Percentiles rank a stretch among this genome's conserved stretches.
These are phyloP conservation scores for Kuschelorhynchus macadamiae DNA, from an alignment of 2,888 invertebrate genomes.

Conservation along the genomic window DNA sequence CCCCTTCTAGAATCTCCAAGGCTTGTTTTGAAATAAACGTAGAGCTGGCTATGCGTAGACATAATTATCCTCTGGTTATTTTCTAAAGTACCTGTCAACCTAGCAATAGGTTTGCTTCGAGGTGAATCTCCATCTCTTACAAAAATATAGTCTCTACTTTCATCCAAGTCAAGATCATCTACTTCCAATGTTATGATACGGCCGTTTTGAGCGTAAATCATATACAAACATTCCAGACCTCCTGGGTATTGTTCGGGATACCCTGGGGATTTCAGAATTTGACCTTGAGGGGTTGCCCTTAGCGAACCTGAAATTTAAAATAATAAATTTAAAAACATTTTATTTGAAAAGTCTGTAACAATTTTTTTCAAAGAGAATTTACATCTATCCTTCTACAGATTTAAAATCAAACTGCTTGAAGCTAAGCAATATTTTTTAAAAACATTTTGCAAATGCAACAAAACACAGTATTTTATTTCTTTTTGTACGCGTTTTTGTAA, in stretches of 20 bases:
- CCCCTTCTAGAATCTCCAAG: constrained; percentile 91
- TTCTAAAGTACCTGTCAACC: constrained; percentile 83
- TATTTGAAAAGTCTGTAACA: neutral
- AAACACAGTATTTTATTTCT: too few relatives aligned
- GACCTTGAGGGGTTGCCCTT: constrained; percentile 89
- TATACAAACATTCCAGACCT: constrained; percentile 95
- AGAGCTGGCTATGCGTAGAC: constrained; percentile 90
- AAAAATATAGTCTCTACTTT: constrained; percentile 87
- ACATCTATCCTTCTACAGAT: too few relatives aligned
- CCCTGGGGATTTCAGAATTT: constrained; percentile 90
- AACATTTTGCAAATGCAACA: too few relatives aligned
- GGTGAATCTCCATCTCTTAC: constrained; percentile 93
- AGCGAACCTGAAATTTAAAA: constrained; percentile 69
- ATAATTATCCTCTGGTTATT: constrained; percentile 87
- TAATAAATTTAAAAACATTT: neutral
- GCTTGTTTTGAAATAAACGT: constrained; percentile 93
- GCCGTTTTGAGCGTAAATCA: constrained; percentile 91
- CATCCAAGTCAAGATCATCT: constrained; percentile 87
- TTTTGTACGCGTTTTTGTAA: too few relatives aligned
- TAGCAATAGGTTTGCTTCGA: constrained; percentile 86
- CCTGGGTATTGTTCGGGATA: constrained; percentile 95
- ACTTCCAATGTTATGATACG: constrained; percentile 93
- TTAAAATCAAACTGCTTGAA: too few relatives aligned
- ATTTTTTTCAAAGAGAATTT: too few relatives aligned
- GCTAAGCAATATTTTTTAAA: too few relatives aligned